Evolutionary conservation across 2,888 invertebrate species (phyloP).

Genomic region (Eudemis profundana): DNA sequence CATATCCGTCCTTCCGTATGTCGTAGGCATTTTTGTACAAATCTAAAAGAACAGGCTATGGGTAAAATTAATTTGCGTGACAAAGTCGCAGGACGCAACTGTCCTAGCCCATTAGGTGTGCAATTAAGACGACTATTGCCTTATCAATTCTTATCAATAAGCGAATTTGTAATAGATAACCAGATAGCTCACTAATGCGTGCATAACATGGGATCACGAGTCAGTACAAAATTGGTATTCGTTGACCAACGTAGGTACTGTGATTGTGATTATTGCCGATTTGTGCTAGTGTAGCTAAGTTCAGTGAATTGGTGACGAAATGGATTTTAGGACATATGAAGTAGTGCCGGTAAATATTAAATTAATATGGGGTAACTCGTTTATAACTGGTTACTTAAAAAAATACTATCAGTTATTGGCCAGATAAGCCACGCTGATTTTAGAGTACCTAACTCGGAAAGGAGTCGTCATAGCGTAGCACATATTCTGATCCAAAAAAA

Average conservation of each 20-base stretch:
- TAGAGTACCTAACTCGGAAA: too few species aligned
- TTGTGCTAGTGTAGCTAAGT: background rate
- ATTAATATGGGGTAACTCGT: background rate
- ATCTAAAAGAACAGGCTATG: too few species aligned
- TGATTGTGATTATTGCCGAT: background rate
- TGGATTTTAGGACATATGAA: conserved; percentile 32
- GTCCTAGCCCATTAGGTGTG: background rate
- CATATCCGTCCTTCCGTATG: too few species aligned
- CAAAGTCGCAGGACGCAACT: too few species aligned
- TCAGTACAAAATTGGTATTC: conserved; percentile 6
- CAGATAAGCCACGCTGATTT: too few species aligned
- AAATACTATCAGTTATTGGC: too few species aligned
- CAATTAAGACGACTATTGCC: background rate
- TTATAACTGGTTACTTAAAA: too few species aligned
- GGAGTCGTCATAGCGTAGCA: too few species aligned
- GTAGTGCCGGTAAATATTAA: conserved; percentile 31
- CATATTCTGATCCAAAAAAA: too few species aligned
- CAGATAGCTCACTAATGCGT: conserved; percentile 7
- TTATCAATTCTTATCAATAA: conserved; percentile 19
- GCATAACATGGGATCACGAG: background rate
- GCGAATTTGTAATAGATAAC: conserved; percentile 23
- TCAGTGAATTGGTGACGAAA: conserved; percentile 6
- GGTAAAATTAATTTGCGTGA: too few species aligned
- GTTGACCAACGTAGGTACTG: background rate
- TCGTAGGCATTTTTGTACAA: too few species aligned